Percentiles rank a stretch among this genome's conserved stretches.
phyloP scores from a whole-genome alignment of 2,113 vertebrate species.

The Scomber colias region DNA sequence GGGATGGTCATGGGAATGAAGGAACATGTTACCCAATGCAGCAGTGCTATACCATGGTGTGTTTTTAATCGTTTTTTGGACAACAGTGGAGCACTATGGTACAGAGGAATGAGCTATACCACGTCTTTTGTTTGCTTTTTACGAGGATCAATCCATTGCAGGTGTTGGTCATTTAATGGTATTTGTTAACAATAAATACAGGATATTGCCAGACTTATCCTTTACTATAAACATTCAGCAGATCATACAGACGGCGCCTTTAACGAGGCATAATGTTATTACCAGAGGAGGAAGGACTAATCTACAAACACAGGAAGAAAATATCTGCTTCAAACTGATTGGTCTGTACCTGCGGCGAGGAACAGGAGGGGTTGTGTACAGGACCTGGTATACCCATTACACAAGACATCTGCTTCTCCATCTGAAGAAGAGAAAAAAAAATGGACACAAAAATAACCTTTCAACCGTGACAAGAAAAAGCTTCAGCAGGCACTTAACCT shows the following conservation, averaged over 20 bases:
- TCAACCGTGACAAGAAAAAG: conserved; percentile 37
- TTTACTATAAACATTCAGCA: not conserved
- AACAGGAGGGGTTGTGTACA: conserved; percentile 89
- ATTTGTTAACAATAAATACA: too few relatives aligned
- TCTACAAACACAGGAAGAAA: not conserved
- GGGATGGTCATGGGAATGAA: too few relatives aligned
- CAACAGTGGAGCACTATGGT: too few relatives aligned
- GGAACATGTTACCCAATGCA: too few relatives aligned
- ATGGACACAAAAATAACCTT: conserved; percentile 54
- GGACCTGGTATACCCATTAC: conserved; percentile 93
- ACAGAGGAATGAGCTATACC: too few relatives aligned
- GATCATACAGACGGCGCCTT: not conserved
- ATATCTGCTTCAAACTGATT: conserved; percentile 31
- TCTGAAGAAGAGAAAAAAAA: conserved; percentile 79
- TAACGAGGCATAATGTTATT: not conserved
- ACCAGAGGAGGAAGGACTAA: conserved; percentile 4
- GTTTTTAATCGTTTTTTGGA: too few relatives aligned
- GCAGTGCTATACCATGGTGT: too few relatives aligned
- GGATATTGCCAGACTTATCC: too few relatives aligned
- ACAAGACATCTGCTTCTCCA: conserved; percentile 95
- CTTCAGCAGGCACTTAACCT: conserved; percentile 32
- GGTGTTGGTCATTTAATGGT: too few relatives aligned
- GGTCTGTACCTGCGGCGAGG: conserved; percentile 90
- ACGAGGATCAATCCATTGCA: too few relatives aligned
- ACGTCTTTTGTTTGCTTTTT: too few relatives aligned